Evolutionary conservation across 1,140 invertebrate species (phyloP).

Genomic region (Rhopalosiphum maidis): DNA sequence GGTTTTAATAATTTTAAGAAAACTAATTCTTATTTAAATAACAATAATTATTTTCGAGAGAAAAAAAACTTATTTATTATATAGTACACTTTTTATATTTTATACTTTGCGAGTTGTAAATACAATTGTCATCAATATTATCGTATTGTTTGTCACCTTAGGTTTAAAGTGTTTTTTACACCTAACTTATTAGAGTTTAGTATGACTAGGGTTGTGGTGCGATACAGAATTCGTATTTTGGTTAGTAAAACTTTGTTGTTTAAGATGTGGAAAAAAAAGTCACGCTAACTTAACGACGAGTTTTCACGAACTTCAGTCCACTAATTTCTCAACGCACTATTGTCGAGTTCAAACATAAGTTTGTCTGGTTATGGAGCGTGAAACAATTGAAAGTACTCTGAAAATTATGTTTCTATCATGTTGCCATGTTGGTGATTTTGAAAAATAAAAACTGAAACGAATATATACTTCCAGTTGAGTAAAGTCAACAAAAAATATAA

Average conservation of each 20-base stretch:
- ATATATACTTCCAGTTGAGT: not conserved
- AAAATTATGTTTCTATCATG: not conserved
- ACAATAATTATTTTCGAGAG: not conserved
- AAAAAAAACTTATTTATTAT: not conserved
- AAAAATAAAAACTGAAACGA: not conserved
- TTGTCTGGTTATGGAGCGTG: not conserved
- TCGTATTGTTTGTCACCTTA: slow-evolving; percentile 30
- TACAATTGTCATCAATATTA: slow-evolving; percentile 27
- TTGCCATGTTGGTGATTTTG: not conserved
- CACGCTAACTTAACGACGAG: slow-evolving; percentile 11
- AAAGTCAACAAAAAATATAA: not conserved
- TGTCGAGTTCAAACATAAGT: slow-evolving; percentile 10
- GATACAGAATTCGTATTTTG: not conserved
- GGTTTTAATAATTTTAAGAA: too few species aligned
- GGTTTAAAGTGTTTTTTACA: slow-evolving; percentile 19
- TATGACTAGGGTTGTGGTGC: not conserved
- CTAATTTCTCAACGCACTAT: not conserved
- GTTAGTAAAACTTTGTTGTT: slow-evolving; percentile 26
- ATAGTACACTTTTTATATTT: not conserved
- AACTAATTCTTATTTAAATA: too few species aligned
- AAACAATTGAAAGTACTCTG: not conserved
- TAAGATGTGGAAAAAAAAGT: slow-evolving; percentile 45
- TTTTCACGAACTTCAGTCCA: not conserved
- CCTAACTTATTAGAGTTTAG: not conserved
- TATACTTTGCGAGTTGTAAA: not conserved